phyloP scores from a whole-genome alignment of 2,888 invertebrate species.

The Heliothis peltigera region DNA sequence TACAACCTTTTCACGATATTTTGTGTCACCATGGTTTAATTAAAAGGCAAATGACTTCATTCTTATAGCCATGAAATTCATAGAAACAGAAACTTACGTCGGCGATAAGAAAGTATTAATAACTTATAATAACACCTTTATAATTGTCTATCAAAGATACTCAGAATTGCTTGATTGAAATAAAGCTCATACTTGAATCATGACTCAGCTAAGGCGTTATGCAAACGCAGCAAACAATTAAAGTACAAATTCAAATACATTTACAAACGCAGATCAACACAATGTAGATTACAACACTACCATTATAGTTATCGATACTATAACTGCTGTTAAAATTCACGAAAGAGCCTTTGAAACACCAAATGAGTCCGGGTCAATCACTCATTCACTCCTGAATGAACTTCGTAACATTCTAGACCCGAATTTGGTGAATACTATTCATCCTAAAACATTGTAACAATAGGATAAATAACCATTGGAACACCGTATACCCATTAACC shows the following conservation, averaged over 20 bases:
- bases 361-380: constrained; percentile 67
- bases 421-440: constrained; percentile 70
- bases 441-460: constrained; percentile 80
- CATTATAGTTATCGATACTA: constrained; percentile 28
- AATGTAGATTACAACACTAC: constrained; percentile 51
- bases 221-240: constrained; percentile 44
- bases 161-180: neutral
- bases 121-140: neutral
- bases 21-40: no score
- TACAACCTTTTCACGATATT: no score
- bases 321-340: constrained; percentile 39
- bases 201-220: constrained; percentile 20
- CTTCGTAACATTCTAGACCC: constrained; percentile 66
- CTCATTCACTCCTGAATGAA: constrained; percentile 64
- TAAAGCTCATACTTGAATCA: neutral
- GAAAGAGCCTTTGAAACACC: constrained; percentile 33
- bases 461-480: constrained; percentile 81
- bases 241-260: constrained; percentile 35
- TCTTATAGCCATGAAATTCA: neutral
- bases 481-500: constrained; percentile 83
- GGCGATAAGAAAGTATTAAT: neutral
- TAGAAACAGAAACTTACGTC: neutral
- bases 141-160: neutral
- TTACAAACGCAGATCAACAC: constrained; percentile 33
- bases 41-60: neutral